These are phyloP conservation scores for Ascaphus truei DNA, from an alignment of 2,113 vertebrate species.

Conservation along the genomic window DNA sequence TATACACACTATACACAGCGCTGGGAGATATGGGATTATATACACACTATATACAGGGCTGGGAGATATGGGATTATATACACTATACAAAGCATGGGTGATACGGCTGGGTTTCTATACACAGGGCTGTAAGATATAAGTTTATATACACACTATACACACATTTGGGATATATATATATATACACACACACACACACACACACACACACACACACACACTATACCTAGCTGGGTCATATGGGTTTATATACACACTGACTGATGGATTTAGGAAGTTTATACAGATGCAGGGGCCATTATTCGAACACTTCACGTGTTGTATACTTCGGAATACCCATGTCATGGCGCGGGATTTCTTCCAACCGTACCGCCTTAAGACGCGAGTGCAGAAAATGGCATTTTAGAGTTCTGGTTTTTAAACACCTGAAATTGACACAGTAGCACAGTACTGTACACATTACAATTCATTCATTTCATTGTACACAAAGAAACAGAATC, in stretches of 20 bases:
- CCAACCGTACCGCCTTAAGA: too few relatives aligned
- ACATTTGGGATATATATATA: not conserved
- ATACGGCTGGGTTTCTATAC: not conserved
- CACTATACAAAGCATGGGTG: not conserved
- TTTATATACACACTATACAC: not conserved
- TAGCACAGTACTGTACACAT: too few relatives aligned
- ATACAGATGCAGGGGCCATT: too few relatives aligned
- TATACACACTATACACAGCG: not conserved
- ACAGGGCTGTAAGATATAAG: not conserved
- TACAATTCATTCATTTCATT: too few relatives aligned
- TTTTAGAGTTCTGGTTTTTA: too few relatives aligned
- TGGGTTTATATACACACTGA: not conserved
- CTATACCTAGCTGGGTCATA: too few relatives aligned
- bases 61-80: not conserved
- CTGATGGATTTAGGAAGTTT: not conserved
- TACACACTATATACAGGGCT: not conserved
- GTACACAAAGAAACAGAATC: too few relatives aligned
- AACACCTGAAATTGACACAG: too few relatives aligned
- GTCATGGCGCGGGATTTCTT: too few relatives aligned
- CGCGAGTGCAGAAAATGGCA: too few relatives aligned
- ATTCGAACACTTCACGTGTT: too few relatives aligned
- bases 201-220: not conserved
- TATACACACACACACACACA: not conserved
- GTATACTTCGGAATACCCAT: too few relatives aligned
- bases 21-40: not conserved